phyloP scores from a whole-genome alignment of 2,113 vertebrate species.

The Vidua macroura region DNA sequence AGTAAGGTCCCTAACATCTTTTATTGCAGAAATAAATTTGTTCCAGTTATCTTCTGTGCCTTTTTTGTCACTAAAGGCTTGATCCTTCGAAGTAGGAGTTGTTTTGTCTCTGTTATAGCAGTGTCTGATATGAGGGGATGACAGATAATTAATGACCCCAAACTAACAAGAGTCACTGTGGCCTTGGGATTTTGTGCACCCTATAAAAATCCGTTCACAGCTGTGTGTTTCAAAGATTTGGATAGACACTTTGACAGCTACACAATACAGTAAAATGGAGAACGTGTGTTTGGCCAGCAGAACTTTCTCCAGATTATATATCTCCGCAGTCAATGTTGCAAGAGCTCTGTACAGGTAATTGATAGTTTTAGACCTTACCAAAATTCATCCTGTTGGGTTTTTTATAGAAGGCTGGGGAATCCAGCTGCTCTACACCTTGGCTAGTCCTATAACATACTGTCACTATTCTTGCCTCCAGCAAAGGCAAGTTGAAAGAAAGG shows the following conservation, averaged over 20 bases:
- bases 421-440: conserved; percentile 41
- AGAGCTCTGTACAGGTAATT: conserved; percentile 53
- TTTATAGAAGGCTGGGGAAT: conserved; percentile 43
- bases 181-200: conserved; percentile 44
- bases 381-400: conserved; percentile 55
- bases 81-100: neutral
- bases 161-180: neutral
- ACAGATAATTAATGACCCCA: conserved; percentile 17
- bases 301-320: conserved; percentile 31
- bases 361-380: conserved; percentile 47
- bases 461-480: conserved; percentile 49
- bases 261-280: neutral
- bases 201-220: neutral
- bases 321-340: conserved; percentile 6
- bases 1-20: neutral
- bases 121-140: neutral
- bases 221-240: neutral
- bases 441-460: conserved; percentile 34
- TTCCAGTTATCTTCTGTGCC: neutral
- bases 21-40: neutral
- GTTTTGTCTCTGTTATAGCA: neutral
- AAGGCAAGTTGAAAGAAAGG: conserved; percentile 55
- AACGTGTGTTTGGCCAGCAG: conserved; percentile 23
- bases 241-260: conserved; percentile 26
- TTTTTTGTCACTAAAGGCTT: neutral